phyloP scores from a whole-genome alignment of 2,113 vertebrate genomes.

The Progne subis region DNA sequence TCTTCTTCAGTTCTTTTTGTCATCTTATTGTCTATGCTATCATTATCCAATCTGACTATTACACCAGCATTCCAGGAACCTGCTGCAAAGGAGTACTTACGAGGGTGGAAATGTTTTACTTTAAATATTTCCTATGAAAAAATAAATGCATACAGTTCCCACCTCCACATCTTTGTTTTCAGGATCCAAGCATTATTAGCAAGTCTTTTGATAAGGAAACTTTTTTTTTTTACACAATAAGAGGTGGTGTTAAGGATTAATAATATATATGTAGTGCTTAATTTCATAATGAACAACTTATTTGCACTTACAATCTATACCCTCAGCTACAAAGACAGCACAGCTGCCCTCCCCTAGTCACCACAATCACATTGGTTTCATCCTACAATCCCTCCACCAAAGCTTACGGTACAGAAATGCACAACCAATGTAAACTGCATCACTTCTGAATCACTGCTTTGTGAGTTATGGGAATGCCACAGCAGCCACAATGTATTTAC shows the following conservation, averaged over 20 bases:
- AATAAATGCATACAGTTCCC: not conserved
- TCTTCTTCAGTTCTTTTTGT: not conserved
- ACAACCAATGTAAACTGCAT: not conserved
- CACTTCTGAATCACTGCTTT: not conserved
- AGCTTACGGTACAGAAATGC: not conserved
- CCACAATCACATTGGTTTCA: not conserved
- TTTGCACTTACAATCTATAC: not conserved
- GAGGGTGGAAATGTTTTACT: not conserved
- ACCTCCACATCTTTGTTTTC: not conserved
- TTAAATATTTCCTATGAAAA: not conserved
- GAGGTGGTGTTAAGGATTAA: not conserved
- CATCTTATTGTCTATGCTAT: not conserved
- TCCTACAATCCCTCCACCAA: not conserved
- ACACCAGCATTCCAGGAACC: not conserved
- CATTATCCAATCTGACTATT: not conserved
- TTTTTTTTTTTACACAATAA: not conserved
- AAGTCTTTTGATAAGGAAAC: not conserved
- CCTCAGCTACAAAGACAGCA: not conserved
- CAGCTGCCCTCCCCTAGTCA: not conserved
- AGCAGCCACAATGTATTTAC: not conserved
- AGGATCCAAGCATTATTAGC: not conserved
- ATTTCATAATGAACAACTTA: not conserved
- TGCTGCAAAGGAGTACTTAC: not conserved
- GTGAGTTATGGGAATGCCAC: not conserved
- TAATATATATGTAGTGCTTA: not conserved